Conservation (phyloP, 1,140 invertebrate genomes). For the Caenorhabditis tropicalis region DNA sequence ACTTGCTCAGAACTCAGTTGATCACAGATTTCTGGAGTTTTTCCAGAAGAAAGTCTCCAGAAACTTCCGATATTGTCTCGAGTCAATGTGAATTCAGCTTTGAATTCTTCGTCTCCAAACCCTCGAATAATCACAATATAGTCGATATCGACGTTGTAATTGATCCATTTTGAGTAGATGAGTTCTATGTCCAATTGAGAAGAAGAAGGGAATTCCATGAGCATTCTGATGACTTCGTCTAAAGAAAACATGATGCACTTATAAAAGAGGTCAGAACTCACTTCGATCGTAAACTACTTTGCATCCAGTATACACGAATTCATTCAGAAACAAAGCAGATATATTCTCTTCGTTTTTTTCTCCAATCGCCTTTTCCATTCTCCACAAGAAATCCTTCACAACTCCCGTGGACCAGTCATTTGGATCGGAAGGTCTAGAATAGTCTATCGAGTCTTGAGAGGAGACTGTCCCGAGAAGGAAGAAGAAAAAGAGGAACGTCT, state of each 20-base stretch:
- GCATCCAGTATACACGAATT: not conserved
- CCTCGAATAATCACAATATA: not conserved
- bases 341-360: not conserved
- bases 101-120: not conserved
- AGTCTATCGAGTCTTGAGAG: no score
- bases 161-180: not conserved
- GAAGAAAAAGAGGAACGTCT: no score
- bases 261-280: no score
- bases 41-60: not conserved
- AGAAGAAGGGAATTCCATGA: not conserved
- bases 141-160: not conserved
- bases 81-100: not conserved
- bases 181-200: not conserved
- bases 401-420: not conserved
- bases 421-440: no score
- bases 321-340: not conserved
- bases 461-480: no score
- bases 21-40: not conserved
- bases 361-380: not conserved
- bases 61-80: not conserved
- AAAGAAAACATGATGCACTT: not conserved
- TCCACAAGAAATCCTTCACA: not conserved
- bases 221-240: not conserved
- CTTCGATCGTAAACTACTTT: not conserved
- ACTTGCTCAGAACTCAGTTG: no score